Evolutionary conservation across 2,113 vertebrate genomes (phyloP).

Genomic region (Hypocryptadius cinnamomeus): DNA sequence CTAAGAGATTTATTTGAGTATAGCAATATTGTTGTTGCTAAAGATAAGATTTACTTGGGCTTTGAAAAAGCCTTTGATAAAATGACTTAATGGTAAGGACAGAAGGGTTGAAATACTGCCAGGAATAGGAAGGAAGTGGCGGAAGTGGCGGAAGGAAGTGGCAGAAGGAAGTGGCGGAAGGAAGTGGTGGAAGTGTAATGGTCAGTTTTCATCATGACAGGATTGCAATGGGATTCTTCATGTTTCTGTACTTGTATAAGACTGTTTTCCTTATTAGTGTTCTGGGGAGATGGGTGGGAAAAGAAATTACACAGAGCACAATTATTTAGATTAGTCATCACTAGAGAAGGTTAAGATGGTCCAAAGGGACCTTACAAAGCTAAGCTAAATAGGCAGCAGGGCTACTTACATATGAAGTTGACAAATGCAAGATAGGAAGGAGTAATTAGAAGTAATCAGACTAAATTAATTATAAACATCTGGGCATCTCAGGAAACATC

Average conservation of each 20-base stretch:
- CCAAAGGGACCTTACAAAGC: not conserved
- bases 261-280: not conserved
- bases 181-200: no score
- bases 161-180: no score
- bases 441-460: conserved; percentile 33
- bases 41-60: not conserved
- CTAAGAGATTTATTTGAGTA: not conserved
- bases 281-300: not conserved
- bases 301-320: not conserved
- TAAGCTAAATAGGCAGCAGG: not conserved
- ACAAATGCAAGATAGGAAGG: conserved; percentile 32
- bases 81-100: not conserved
- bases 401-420: not conserved
- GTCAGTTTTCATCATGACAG: no score
- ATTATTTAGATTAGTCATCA: conserved; percentile 15
- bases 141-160: no score
- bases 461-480: conserved; percentile 46
- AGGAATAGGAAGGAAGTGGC: not conserved
- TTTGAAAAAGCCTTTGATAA: not conserved
- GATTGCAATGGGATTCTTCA: not conserved
- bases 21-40: not conserved
- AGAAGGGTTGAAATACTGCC: not conserved
- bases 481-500: not conserved
- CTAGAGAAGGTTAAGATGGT: not conserved
- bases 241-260: not conserved